Evolutionary conservation across 2,113 vertebrate species (phyloP).

Genomic region (Dipodomys ordii): DNA sequence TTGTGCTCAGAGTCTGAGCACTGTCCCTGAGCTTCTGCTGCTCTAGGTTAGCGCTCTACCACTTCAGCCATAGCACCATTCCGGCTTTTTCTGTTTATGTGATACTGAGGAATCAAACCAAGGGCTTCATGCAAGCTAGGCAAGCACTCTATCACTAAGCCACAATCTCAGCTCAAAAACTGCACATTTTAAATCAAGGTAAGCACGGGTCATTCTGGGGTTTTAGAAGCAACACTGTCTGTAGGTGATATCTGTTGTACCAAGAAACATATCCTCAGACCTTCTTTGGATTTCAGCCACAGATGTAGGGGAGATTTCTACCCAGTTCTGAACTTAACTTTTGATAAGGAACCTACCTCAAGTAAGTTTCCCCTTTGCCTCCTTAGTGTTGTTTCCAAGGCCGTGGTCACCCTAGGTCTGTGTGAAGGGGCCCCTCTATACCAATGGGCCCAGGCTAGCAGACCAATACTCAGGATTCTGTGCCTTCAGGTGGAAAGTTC

Average conservation of each 20-base stretch:
- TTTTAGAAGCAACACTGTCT: neutral
- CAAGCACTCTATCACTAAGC: no score
- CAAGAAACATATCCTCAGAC: neutral
- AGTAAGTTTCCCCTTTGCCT: neutral
- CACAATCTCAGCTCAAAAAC: no score
- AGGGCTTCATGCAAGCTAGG: no score
- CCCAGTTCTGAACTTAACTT: neutral
- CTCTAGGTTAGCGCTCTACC: no score
- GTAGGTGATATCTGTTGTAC: neutral
- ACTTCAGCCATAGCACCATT: no score
- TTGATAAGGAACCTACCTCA: neutral
- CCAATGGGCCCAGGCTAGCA: neutral
- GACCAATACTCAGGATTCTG: neutral
- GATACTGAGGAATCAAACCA: no score
- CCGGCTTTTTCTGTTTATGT: no score
- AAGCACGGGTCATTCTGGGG: neutral
- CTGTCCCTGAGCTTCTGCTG: no score
- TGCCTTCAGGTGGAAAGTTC: neutral
- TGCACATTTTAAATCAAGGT: conserved; percentile 48
- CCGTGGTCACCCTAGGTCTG: no score
- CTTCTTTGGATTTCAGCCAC: neutral
- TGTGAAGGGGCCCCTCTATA: neutral
- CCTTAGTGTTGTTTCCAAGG: neutral
- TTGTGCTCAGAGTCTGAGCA: no score
- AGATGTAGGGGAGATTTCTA: neutral